Percentiles rank a stretch among this genome's conserved stretches.
These are phyloP conservation scores for Syngnathus typhle DNA, from an alignment of 2,113 vertebrate genomes.

Conservation along the genomic window DNA sequence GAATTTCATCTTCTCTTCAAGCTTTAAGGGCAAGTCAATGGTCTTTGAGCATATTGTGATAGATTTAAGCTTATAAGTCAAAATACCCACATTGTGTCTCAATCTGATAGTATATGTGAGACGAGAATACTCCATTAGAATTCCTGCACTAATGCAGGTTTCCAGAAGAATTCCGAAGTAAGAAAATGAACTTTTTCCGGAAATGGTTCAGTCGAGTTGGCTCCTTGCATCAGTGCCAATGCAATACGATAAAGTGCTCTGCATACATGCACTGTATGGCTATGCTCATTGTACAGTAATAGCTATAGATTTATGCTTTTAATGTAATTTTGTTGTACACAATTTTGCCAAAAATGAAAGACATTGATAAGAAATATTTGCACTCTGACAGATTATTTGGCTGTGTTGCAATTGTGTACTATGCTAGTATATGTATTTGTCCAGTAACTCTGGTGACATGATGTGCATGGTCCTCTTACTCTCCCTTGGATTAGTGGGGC, in stretches of 20 bases:
- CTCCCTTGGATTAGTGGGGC: constrained; percentile 7
- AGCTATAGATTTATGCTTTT: constrained; percentile 16
- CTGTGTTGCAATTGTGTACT: background rate
- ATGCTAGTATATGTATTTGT: constrained; percentile 5
- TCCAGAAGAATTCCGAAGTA: constrained; percentile 17
- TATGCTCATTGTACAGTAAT: constrained; percentile 4
- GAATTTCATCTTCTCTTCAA: constrained; percentile 94
- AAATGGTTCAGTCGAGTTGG: background rate
- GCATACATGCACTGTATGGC: background rate
- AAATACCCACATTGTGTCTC: constrained; percentile 1
- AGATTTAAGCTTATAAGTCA: constrained; percentile 84
- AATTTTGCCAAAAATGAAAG: constrained; percentile 4
- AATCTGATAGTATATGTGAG: constrained; percentile 14
- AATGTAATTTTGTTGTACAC: constrained; percentile 8
- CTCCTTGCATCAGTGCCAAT: background rate
- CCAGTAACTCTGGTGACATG: background rate
- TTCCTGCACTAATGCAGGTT: constrained; percentile 2
- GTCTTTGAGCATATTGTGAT: constrained; percentile 91
- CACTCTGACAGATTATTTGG: background rate
- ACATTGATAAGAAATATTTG: background rate
- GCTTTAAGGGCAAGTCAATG: constrained; percentile 94
- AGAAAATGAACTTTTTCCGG: background rate
- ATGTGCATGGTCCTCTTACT: constrained; percentile 26
- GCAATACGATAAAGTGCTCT: background rate
- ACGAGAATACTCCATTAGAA: constrained; percentile 10